These are phyloP conservation scores for Brachyrhaphis roseni DNA, from an alignment of 2,797 vertebrate genomes.

Conservation along the genomic window DNA sequence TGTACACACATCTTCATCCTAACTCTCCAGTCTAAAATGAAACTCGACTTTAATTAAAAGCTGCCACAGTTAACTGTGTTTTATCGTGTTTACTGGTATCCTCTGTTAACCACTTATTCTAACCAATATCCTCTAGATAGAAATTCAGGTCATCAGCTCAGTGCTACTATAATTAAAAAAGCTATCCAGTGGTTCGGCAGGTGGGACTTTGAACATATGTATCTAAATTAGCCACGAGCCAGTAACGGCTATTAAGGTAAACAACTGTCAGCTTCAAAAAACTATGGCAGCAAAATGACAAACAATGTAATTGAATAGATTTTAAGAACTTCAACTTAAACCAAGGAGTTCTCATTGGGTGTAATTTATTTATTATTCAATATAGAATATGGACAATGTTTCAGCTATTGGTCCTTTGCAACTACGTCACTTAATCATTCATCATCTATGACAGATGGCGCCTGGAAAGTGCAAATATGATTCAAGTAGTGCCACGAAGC, in stretches of 20 bases:
- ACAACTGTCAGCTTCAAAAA: not conserved
- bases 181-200: not conserved
- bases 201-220: not conserved
- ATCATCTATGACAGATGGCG: too few species aligned
- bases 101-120: constrained; percentile 7
- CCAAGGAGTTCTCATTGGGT: too few species aligned
- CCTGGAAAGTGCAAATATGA: too few species aligned
- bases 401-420: too few species aligned
- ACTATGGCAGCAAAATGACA: not conserved
- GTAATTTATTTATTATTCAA: too few species aligned
- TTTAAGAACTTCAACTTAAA: not conserved
- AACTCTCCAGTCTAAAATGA: constrained; percentile 21
- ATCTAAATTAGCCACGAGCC: not conserved
- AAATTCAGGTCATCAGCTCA: constrained; percentile 8
- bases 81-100: constrained; percentile 19
- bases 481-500: too few species aligned
- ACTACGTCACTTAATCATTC: too few species aligned
- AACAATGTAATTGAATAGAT: not conserved
- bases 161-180: not conserved
- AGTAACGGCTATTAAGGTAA: not conserved
- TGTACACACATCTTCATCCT: constrained; percentile 15
- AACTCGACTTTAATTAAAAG: constrained; percentile 20
- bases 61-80: constrained; percentile 18
- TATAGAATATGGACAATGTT: too few species aligned
- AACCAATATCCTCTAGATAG: constrained; percentile 8